These are phyloP conservation scores for Falco columbarius DNA, from an alignment of 2,797 vertebrate genomes.

Conservation along the genomic window DNA sequence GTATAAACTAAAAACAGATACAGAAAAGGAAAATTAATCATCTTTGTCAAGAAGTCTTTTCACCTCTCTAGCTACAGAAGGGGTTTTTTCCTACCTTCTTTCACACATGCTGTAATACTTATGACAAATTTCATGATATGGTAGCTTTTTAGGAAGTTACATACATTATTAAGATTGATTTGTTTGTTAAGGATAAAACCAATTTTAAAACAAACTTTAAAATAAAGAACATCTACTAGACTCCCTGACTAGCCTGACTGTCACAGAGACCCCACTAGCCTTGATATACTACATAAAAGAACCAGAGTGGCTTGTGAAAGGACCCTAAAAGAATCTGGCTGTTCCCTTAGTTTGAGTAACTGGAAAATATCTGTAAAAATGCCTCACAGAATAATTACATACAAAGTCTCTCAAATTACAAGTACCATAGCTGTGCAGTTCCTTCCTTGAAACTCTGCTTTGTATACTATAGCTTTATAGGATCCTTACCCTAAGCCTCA, in stretches of 20 bases:
- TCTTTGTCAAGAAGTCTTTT: neutral
- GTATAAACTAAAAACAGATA: neutral
- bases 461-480: neutral
- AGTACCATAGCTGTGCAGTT: neutral
- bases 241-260: neutral
- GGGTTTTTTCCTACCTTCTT: neutral
- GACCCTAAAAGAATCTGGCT: neutral
- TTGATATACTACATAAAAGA: neutral
- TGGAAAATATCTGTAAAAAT: neutral
- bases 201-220: neutral
- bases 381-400: neutral
- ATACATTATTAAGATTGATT: neutral
- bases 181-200: neutral
- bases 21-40: neutral
- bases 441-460: neutral
- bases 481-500: neutral
- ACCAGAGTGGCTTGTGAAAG: neutral
- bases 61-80: neutral
- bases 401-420: neutral
- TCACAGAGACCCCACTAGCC: neutral
- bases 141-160: neutral
- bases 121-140: neutral
- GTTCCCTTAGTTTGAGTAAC: neutral
- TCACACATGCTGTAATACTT: neutral
- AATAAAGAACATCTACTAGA: neutral